phyloP scores from a whole-genome alignment of 2,888 invertebrate species.

The Lasioglossum vierecki region DNA sequence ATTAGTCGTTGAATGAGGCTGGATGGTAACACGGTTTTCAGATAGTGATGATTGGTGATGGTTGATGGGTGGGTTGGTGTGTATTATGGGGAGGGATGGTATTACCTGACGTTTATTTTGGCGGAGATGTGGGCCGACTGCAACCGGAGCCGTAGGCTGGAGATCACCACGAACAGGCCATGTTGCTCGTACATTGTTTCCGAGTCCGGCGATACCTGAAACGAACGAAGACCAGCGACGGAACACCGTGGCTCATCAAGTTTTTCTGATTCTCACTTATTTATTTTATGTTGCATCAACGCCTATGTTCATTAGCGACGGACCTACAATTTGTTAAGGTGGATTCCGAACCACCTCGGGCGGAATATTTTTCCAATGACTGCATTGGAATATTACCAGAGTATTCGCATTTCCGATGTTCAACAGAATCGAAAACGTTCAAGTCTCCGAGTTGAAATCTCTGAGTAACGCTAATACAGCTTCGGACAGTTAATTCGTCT shows the following conservation, averaged over 20 bases:
- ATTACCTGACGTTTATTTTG: conserved; percentile 81
- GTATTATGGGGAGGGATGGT: conserved; percentile 28
- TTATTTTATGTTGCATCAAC: too few species aligned
- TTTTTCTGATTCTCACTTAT: not conserved
- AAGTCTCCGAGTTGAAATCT: too few species aligned
- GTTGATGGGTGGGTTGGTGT: not conserved
- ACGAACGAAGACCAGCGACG: conserved; percentile 40
- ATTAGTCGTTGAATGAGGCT: conserved; percentile 40
- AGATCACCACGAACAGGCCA: conserved; percentile 82
- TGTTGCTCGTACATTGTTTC: conserved; percentile 79
- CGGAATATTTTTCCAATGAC: too few species aligned
- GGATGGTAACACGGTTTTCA: not conserved
- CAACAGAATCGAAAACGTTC: too few species aligned
- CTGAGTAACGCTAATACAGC: not conserved
- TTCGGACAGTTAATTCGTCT: not conserved
- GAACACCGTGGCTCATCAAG: conserved; percentile 32
- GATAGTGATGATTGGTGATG: not conserved
- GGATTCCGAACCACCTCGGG: too few species aligned
- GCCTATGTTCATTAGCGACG: too few species aligned
- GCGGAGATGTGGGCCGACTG: conserved; percentile 81
- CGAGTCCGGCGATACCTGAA: conserved; percentile 81
- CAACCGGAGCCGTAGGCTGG: conserved; percentile 83
- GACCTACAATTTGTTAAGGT: too few species aligned
- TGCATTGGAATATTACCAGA: too few species aligned
- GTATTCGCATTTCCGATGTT: too few species aligned